phyloP scores from a whole-genome alignment of 2,113 vertebrate genomes.

The Chitala chitala region DNA sequence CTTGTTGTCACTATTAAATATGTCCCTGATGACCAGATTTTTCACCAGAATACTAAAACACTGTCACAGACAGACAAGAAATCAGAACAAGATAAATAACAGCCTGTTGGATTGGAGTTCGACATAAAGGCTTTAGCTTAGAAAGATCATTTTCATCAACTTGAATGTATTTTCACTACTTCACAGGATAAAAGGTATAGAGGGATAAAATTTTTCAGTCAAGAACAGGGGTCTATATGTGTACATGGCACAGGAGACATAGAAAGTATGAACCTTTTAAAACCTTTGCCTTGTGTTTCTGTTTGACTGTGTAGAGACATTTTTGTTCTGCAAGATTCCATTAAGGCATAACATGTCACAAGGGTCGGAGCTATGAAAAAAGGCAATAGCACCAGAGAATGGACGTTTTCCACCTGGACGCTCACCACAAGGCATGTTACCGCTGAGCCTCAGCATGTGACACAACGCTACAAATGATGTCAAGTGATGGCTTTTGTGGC shows the following conservation, averaged over 20 bases:
- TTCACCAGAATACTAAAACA: too few species aligned
- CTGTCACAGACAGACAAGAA: too few species aligned
- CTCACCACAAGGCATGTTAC: not conserved
- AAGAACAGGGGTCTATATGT: not conserved
- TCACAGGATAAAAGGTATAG: not conserved
- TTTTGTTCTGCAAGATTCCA: constrained; percentile 6
- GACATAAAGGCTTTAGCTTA: too few species aligned
- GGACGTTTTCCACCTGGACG: constrained; percentile 19
- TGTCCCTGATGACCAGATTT: too few species aligned
- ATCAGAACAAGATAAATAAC: too few species aligned
- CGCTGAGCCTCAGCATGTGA: not conserved
- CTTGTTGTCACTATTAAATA: too few species aligned
- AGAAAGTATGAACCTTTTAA: constrained; percentile 8
- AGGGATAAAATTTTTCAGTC: not conserved
- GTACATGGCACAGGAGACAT: not conserved
- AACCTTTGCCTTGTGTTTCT: not conserved
- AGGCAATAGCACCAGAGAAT: constrained; percentile 5
- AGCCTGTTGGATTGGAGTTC: too few species aligned
- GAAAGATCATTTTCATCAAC: too few species aligned
- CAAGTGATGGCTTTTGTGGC: too few species aligned
- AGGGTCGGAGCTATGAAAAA: constrained; percentile 3
- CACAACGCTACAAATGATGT: not conserved
- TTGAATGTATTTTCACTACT: not conserved
- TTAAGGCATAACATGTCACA: constrained; percentile 24
- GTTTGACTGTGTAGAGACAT: not conserved